Evolutionary conservation across 2,888 invertebrate species (phyloP).

Genomic region (Trachelus tabidus): DNA sequence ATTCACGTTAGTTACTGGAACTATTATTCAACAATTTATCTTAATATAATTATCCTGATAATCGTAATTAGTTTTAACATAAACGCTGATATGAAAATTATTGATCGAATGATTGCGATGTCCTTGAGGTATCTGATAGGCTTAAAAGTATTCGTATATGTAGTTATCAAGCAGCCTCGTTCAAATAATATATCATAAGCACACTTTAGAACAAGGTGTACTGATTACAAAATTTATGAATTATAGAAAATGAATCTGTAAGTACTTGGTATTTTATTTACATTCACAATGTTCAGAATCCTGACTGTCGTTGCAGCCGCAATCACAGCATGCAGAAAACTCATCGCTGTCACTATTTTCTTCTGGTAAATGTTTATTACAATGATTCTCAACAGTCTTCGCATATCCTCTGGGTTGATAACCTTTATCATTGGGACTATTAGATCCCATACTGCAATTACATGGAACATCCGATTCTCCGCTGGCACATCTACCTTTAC

Average conservation of each 20-base stretch:
- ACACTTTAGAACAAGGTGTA: not conserved
- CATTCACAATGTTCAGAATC: slow-evolving; percentile 1
- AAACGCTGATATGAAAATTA: too few species aligned
- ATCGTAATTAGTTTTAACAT: too few species aligned
- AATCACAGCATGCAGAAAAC: slow-evolving; percentile 48
- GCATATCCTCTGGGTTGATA: slow-evolving; percentile 24
- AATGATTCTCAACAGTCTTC: slow-evolving; percentile 9
- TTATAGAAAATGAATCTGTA: not conserved
- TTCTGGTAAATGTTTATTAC: slow-evolving; percentile 1
- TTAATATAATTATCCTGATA: too few species aligned
- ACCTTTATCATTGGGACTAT: slow-evolving; percentile 19
- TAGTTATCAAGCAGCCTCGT: not conserved
- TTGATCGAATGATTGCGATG: too few species aligned
- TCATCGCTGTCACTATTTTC: slow-evolving; percentile 41
- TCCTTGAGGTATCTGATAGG: too few species aligned
- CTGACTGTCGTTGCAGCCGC: slow-evolving; percentile 26
- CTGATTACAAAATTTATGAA: not conserved
- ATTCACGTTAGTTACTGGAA: too few species aligned
- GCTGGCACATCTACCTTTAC: slow-evolving; percentile 33
- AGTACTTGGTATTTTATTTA: not conserved
- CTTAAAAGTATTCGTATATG: too few species aligned
- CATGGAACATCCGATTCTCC: slow-evolving; percentile 31
- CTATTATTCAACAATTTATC: too few species aligned
- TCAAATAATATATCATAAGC: not conserved
- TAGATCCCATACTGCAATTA: slow-evolving; percentile 32